Conservation (phyloP, 2,113 vertebrate species). For the Suricata suricatta region DNA sequence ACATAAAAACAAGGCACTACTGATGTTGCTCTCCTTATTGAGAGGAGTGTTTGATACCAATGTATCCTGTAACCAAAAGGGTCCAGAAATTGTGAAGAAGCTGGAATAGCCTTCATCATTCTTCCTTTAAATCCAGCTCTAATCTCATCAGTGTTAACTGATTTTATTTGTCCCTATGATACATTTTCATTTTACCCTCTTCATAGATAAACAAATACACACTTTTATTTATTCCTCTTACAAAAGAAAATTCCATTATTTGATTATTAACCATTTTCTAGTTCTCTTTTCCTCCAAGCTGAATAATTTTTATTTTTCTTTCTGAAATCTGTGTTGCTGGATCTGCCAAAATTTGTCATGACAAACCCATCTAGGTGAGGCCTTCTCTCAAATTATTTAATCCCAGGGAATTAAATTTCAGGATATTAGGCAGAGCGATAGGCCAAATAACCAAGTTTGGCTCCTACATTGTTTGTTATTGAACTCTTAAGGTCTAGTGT, state of each 20-base stretch:
- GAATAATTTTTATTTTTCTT: slow-evolving; percentile 13
- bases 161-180: not conserved
- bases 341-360: not conserved
- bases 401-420: not conserved
- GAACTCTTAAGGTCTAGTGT: not conserved
- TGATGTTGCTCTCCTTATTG: not conserved
- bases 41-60: not conserved
- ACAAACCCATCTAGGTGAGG: not conserved
- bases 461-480: not conserved
- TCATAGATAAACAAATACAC: not conserved
- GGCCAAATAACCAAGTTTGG: not conserved
- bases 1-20: not conserved
- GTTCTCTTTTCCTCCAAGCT: not conserved
- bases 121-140: not conserved
- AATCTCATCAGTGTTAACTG: not conserved
- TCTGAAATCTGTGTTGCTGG: not conserved
- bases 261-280: not conserved
- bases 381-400: not conserved
- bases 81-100: not conserved
- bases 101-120: not conserved
- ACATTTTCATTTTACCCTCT: not conserved
- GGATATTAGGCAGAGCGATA: not conserved
- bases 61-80: not conserved
- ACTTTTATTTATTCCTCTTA: not conserved
- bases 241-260: not conserved